These are phyloP conservation scores for Gnatocerus cornutus DNA, from an alignment of 2,888 invertebrate species.

Conservation along the genomic window DNA sequence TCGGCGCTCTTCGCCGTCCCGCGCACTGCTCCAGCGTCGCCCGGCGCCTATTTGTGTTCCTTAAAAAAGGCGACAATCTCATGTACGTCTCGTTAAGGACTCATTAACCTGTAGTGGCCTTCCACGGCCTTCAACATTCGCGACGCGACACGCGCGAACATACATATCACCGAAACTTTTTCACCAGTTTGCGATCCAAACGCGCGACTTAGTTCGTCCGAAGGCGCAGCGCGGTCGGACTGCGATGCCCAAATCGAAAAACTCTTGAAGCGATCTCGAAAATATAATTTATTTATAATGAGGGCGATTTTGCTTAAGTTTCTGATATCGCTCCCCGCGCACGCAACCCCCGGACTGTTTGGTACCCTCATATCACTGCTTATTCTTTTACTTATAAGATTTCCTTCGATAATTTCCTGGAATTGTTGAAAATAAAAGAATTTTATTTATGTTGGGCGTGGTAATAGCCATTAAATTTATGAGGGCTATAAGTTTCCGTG, in stretches of 20 bases:
- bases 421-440: conserved; percentile 49
- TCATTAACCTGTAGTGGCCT: conserved; percentile 55
- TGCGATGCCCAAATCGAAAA: no score
- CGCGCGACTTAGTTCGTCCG: no score
- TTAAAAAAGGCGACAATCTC: conserved; percentile 56
- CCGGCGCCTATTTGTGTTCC: conserved; percentile 60
- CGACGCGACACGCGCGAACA: conserved; percentile 46
- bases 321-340: conserved; percentile 54
- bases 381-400: neutral
- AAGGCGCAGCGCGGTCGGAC: no score
- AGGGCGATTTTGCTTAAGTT: neutral
- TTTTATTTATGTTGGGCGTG: conserved; percentile 50
- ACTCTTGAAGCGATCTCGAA: no score
- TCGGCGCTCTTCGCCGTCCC: conserved; percentile 56
- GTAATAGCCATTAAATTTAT: conserved; percentile 52
- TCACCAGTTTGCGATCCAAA: no score
- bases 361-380: no score
- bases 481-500: conserved; percentile 52
- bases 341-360: conserved; percentile 11
- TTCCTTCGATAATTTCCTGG: conserved; percentile 35
- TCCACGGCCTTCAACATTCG: conserved; percentile 54
- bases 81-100: conserved; percentile 60
- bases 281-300: no score
- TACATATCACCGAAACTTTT: neutral
- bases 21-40: conserved; percentile 59